phyloP scores from a whole-genome alignment of 2,113 vertebrate genomes.

The Hemicordylus capensis region DNA sequence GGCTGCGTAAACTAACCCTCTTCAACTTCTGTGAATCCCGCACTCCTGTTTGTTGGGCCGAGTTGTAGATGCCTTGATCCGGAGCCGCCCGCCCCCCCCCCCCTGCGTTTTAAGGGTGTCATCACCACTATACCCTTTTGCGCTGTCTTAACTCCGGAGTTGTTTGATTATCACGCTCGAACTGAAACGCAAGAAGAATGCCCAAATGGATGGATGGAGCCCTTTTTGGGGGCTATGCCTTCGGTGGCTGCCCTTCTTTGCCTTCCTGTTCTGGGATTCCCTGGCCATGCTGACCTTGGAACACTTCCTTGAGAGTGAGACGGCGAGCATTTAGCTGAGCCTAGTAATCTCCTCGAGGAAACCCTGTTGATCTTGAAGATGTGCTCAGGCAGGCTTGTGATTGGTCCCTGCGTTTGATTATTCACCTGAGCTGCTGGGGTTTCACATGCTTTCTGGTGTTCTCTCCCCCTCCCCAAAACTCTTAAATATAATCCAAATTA shows the following conservation, averaged over 20 bases:
- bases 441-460: slow-evolving; percentile 36
- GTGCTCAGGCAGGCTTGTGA: neutral
- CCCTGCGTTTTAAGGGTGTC: neutral
- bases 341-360: slow-evolving; percentile 50
- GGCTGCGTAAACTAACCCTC: neutral
- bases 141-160: neutral
- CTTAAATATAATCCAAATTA: slow-evolving; percentile 65
- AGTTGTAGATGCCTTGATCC: neutral
- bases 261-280: neutral
- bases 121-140: neutral
- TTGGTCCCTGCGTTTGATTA: slow-evolving; percentile 26
- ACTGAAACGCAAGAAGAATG: neutral
- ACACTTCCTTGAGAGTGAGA: neutral
- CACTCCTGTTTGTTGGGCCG: neutral
- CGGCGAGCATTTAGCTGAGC: slow-evolving; percentile 34
- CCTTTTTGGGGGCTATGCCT: slow-evolving; percentile 29
- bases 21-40: neutral
- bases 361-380: slow-evolving; percentile 23
- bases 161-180: neutral
- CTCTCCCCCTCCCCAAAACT: slow-evolving; percentile 56
- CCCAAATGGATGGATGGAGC: neutral
- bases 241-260: neutral
- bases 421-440: slow-evolving; percentile 21
- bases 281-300: neutral
- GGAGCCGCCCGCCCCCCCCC: neutral